Evolutionary conservation across 1,140 invertebrate genomes (phyloP), one percentile per base, ranked within the genome.

Genomic region (Drosophila persimilis): DNA sequence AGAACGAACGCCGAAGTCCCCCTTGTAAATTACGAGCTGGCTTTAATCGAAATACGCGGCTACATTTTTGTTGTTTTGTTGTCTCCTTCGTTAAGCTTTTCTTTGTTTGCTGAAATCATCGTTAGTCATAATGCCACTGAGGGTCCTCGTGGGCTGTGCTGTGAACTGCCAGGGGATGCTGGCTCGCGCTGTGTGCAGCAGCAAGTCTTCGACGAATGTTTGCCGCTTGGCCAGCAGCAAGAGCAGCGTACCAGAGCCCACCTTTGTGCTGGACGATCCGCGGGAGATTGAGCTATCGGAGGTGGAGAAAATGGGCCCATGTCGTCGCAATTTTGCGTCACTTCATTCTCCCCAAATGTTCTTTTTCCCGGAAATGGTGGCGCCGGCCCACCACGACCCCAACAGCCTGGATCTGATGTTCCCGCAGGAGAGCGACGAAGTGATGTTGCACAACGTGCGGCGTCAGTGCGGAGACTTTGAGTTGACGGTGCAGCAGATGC

Each of bases 351-450:
- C 61, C 0, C 50, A 88, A 50, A 20, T 76, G 0, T 83, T 86
- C 3, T 81, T 78, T 61, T 76, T 88, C 78, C 70, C 83, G 5
- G 46, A 66, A 9, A 54, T 11, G 2, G 64, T 86, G 6, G 78
- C 83, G 4, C 63, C 70, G 0, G 71, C 65, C 0, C 77, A 86
- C 54, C 81, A 81, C 44, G 64, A 44, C 8, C 72, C 63, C 22
- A 50, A 55, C 26, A 11, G 57, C 5, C 39, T 6, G 2, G 29
- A 53, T 29, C 7, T 4, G 1, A 8, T 48, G 2, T 31, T 35
- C 7, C 17, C 35, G n/a, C n/a, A 5, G 9, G 29, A 56, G 17
- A 50, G 20, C 1, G 41, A 46, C 9, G n/a, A 59, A 1, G 56
- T 13, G 2, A 44, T 48, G 50, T 73, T 0, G 13, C 35, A 0